Evolutionary conservation across 1,140 invertebrate species (phyloP).

Genomic region (Dendroctonus valens): DNA sequence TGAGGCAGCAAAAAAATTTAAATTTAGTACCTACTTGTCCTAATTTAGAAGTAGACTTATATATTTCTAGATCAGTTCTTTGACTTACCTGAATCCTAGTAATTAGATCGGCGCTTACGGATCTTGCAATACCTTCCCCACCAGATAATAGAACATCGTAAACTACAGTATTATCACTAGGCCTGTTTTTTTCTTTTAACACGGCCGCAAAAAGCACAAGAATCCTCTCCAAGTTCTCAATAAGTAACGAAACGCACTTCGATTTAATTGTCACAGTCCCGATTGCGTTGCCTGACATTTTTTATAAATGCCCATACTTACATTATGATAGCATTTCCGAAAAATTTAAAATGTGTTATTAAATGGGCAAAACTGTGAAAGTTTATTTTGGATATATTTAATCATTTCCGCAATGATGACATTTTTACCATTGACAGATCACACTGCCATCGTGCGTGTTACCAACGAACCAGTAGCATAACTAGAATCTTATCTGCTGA

Average conservation of each 20-base stretch:
- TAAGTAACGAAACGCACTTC: conserved; percentile 44
- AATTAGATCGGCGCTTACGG: conserved; percentile 46
- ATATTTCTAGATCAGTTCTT: too few species aligned
- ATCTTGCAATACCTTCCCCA: conserved; percentile 39
- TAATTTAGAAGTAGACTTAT: too few species aligned
- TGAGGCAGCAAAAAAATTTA: too few species aligned
- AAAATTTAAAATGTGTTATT: conserved; percentile 4
- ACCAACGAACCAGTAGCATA: conserved; percentile 3
- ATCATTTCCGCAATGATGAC: conserved; percentile 10
- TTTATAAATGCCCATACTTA: conserved; percentile 45
- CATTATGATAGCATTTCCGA: conserved; percentile 34
- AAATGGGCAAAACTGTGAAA: conserved; percentile 4
- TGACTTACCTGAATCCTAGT: conserved; percentile 46
- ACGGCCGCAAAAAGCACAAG: conserved; percentile 47
- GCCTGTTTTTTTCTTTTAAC: conserved; percentile 42
- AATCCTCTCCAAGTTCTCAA: conserved; percentile 47
- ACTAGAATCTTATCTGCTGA: not conserved
- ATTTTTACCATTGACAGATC: conserved; percentile 12
- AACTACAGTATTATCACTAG: conserved; percentile 36
- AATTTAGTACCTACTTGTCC: too few species aligned
- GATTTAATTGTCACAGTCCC: conserved; percentile 46
- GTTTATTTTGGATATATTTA: conserved; percentile 21
- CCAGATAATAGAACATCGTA: conserved; percentile 43
- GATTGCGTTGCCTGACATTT: conserved; percentile 44
- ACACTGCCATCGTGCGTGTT: conserved; percentile 16